phyloP scores from a whole-genome alignment of 2,888 invertebrate genomes.

The Pristionchus mayeri region DNA sequence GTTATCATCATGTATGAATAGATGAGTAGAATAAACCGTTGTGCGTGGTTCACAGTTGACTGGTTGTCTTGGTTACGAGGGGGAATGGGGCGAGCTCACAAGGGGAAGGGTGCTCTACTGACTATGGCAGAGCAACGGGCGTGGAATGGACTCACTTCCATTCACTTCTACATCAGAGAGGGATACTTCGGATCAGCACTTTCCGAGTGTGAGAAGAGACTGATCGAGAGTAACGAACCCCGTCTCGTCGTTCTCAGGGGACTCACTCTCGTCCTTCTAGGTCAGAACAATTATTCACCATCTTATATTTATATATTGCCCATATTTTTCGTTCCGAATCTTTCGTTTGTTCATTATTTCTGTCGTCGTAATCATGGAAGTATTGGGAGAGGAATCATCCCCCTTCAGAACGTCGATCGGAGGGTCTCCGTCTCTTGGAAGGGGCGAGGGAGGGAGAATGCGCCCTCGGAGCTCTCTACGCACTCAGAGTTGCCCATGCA shows the following conservation, averaged over 20 bases:
- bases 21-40: no score
- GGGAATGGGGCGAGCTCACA: not conserved
- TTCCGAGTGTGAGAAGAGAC: constrained; percentile 44
- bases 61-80: constrained; percentile 12
- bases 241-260: constrained; percentile 12
- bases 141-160: constrained; percentile 35
- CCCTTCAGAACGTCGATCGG: not conserved
- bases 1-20: no score
- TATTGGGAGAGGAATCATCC: no score
- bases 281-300: not conserved
- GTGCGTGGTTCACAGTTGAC: not conserved
- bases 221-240: constrained; percentile 41
- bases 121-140: not conserved
- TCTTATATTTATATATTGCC: not conserved
- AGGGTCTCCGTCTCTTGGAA: constrained; percentile 17
- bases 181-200: constrained; percentile 62
- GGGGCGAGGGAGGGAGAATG: not conserved
- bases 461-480: constrained; percentile 38
- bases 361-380: not conserved
- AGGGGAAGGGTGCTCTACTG: not conserved
- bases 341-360: not conserved
- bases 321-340: no score
- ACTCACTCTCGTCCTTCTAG: constrained; percentile 37
- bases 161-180: constrained; percentile 54
- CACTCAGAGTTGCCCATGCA: constrained; percentile 6